Evolutionary conservation across 2,888 invertebrate species (phyloP).

Genomic region (Sepiola atlantica): DNA sequence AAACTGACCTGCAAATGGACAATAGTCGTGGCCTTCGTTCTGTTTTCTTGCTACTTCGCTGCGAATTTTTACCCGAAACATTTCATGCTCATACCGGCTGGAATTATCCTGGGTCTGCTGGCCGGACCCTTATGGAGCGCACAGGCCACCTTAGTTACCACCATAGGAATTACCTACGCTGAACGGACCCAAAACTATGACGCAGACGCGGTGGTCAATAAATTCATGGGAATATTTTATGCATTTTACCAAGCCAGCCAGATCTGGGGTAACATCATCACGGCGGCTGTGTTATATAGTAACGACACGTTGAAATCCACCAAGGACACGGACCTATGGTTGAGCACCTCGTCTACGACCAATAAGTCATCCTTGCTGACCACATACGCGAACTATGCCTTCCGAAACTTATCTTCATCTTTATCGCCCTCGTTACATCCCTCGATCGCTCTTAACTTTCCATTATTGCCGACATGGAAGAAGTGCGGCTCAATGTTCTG

Average conservation of each 20-base stretch:
- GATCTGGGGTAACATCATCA: conserved; percentile 72
- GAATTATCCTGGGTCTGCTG: conserved; percentile 66
- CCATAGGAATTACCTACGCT: conserved; percentile 69
- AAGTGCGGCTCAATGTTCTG: conserved; percentile 62
- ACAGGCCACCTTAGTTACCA: conserved; percentile 71
- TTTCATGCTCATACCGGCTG: conserved; percentile 68
- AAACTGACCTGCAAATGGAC: conserved; percentile 71
- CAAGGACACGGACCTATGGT: background rate
- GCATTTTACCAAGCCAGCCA: conserved; percentile 70
- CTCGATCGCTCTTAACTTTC: background rate
- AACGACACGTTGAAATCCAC: conserved; percentile 38
- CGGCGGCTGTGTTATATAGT: conserved; percentile 62
- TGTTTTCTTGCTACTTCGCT: conserved; percentile 68
- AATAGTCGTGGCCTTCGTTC: conserved; percentile 65
- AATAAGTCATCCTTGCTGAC: background rate
- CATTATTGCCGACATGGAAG: background rate
- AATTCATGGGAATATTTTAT: conserved; percentile 72
- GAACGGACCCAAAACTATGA: conserved; percentile 62
- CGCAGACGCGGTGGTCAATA: conserved; percentile 67
- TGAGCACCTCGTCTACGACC: background rate
- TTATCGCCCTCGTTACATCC: background rate
- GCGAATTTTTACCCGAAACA: conserved; percentile 70
- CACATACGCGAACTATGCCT: background rate
- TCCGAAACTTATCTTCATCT: background rate
- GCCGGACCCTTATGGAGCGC: conserved; percentile 72